phyloP scores from a whole-genome alignment of 2,888 invertebrate species.

The Emmelina monodactyla region DNA sequence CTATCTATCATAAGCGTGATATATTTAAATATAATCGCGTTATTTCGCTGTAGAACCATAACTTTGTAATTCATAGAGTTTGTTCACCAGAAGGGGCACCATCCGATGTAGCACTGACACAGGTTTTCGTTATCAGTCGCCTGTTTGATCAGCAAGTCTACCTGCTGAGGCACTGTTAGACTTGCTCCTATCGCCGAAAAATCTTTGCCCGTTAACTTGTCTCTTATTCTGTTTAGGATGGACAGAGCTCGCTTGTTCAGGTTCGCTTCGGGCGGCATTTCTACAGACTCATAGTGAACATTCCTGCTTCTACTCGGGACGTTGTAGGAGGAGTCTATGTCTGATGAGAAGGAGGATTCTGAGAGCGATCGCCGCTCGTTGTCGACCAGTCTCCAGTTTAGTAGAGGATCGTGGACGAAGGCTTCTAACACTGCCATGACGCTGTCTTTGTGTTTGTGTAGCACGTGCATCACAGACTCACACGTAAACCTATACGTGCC shows the following conservation, averaged over 20 bases:
- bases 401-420: conserved; percentile 96
- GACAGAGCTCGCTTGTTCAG: conserved; percentile 91
- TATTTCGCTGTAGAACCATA: too few relatives aligned
- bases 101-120: conserved; percentile 99
- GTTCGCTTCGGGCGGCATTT: conserved; percentile 73
- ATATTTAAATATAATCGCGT: too few relatives aligned
- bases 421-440: conserved; percentile 98
- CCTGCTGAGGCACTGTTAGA: conserved; percentile 86
- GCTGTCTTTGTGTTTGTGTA: conserved; percentile 93
- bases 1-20: too few relatives aligned
- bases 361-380: conserved; percentile 45
- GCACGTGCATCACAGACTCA: conserved; percentile 94
- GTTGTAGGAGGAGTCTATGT: conserved; percentile 44
- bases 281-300: conserved; percentile 44
- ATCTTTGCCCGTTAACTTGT: conserved; percentile 94
- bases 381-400: conserved; percentile 88
- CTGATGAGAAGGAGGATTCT: conserved; percentile 48
- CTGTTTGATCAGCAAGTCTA: conserved; percentile 91
- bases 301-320: conserved; percentile 46
- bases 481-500: conserved; percentile 96
- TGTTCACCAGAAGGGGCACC: conserved; percentile 84
- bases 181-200: conserved; percentile 79
- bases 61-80: too few relatives aligned
- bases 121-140: conserved; percentile 98
- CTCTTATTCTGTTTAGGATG: conserved; percentile 90